These are phyloP conservation scores for Bufotes viridis DNA, from an alignment of 2,797 vertebrate species.

Conservation along the genomic window DNA sequence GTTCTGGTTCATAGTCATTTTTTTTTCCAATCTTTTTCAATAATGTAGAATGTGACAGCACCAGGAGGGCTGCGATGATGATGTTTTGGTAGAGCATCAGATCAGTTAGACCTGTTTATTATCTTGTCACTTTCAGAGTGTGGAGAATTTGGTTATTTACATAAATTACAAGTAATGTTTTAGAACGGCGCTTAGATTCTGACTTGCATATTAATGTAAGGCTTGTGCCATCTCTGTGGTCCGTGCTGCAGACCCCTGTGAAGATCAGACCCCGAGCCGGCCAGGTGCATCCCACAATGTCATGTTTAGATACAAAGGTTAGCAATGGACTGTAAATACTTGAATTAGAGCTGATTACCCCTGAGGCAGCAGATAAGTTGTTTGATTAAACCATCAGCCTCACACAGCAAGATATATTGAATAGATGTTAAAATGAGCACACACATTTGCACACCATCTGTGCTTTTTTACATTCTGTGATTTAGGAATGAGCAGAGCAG, in stretches of 20 bases:
- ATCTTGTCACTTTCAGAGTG: neutral
- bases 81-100: neutral
- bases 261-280: neutral
- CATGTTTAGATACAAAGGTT: conserved; percentile 6
- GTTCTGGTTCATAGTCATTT: too few species aligned
- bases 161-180: neutral
- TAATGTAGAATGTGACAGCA: too few species aligned
- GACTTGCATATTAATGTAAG: neutral
- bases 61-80: neutral
- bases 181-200: neutral
- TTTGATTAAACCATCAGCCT: conserved; percentile 51
- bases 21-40: too few species aligned
- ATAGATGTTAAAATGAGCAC: conserved; percentile 25
- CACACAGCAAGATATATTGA: conserved; percentile 38
- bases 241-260: neutral
- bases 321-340: conserved; percentile 10
- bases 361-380: conserved; percentile 40
- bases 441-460: conserved; percentile 39
- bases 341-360: conserved; percentile 21
- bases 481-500: conserved; percentile 15
- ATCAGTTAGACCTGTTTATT: neutral
- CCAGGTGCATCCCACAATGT: neutral
- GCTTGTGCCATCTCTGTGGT: neutral
- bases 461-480: conserved; percentile 25
- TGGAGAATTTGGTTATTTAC: neutral